phyloP scores from a whole-genome alignment of 2,113 vertebrate species.

The Pomatorhinus ruficollis region DNA sequence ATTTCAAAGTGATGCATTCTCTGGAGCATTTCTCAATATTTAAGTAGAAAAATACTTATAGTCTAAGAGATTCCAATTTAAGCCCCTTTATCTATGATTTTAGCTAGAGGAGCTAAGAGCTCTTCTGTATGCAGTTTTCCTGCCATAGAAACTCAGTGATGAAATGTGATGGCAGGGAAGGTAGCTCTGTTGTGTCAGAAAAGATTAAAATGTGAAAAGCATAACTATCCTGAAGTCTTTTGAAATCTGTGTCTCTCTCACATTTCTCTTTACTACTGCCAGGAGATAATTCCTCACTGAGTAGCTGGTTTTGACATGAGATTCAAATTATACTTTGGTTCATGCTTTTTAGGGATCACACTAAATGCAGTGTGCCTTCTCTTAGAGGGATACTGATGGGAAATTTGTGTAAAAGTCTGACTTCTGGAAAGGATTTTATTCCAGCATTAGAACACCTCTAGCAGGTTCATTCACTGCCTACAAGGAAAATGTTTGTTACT shows the following conservation, averaged over 20 bases:
- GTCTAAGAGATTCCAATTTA: not conserved
- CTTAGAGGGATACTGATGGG: not conserved
- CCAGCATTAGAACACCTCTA: not conserved
- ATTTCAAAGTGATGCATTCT: slow-evolving; percentile 31
- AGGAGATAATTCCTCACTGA: not conserved
- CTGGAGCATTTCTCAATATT: slow-evolving; percentile 25
- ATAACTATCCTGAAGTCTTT: not conserved
- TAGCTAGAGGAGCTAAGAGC: not conserved
- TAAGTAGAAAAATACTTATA: slow-evolving; percentile 30
- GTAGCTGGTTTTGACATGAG: not conserved
- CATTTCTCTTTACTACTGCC: not conserved
- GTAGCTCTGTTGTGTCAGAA: slow-evolving; percentile 1
- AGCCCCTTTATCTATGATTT: slow-evolving; percentile 9
- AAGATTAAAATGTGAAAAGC: slow-evolving; percentile 36
- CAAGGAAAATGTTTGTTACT: not conserved
- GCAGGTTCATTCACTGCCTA: not conserved
- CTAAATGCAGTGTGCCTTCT: not conserved
- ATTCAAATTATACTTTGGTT: not conserved
- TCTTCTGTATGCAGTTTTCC: not conserved
- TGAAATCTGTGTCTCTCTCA: not conserved
- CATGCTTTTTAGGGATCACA: not conserved
- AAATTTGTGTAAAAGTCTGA: not conserved
- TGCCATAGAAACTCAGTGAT: not conserved
- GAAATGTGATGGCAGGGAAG: not conserved
- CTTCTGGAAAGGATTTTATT: not conserved